Evolutionary conservation across 2,797 vertebrate species (phyloP).

Genomic region (Buphagus erythrorhynchus): DNA sequence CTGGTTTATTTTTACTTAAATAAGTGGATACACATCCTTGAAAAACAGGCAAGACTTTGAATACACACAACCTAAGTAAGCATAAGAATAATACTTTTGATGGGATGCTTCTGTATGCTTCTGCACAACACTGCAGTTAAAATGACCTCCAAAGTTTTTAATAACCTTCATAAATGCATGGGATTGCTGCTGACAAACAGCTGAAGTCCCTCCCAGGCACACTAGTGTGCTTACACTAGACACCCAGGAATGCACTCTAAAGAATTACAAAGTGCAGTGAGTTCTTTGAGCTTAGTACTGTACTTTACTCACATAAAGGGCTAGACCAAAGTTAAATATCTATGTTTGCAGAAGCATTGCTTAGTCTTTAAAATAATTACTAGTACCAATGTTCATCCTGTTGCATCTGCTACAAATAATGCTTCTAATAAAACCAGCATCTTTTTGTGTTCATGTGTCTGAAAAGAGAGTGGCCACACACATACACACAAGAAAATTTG

Average conservation of each 20-base stretch:
- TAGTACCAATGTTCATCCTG: fast-evolving
- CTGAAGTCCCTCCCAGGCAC: not conserved
- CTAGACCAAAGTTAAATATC: not conserved
- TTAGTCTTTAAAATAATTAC: not conserved
- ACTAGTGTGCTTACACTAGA: not conserved
- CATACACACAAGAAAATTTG: not conserved
- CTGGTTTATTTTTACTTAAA: not conserved
- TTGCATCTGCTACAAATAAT: not conserved
- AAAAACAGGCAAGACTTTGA: not conserved
- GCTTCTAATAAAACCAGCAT: not conserved
- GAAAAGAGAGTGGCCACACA: not conserved
- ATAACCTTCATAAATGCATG: not conserved
- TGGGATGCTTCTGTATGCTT: not conserved
- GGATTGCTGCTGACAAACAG: not conserved
- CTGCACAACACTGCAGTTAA: not conserved
- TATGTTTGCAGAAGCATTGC: not conserved
- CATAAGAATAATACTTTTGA: not conserved
- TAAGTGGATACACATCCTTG: not conserved
- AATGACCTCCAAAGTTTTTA: not conserved
- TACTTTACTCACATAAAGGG: not conserved
- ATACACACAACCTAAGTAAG: not conserved
- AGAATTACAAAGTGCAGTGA: not conserved
- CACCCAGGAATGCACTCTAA: not conserved
- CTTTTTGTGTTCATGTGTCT: not conserved
- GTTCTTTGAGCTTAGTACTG: not conserved